Evolutionary conservation across 2,888 invertebrate species (phyloP).

Genomic region (Nemapogon koenigi): DNA sequence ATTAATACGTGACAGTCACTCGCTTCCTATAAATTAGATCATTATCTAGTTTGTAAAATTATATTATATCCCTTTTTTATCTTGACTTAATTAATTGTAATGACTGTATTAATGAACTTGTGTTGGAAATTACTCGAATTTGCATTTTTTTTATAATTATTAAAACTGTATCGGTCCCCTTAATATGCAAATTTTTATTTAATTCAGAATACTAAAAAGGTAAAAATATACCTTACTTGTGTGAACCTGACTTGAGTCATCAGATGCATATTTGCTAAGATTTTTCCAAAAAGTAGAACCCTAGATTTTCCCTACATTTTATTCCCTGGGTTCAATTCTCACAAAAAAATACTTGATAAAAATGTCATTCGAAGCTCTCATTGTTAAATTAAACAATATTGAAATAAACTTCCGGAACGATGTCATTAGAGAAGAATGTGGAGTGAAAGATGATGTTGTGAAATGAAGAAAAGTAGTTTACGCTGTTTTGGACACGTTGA

Average conservation of each 20-base stretch:
- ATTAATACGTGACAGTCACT: conserved; percentile 3
- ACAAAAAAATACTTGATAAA: too few species aligned
- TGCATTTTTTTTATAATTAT: background rate
- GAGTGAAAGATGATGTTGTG: too few species aligned
- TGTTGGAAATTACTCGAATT: background rate
- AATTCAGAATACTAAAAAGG: background rate
- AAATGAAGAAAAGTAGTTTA: too few species aligned
- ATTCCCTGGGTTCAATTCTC: too few species aligned
- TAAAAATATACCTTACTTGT: too few species aligned
- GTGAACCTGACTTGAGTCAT: too few species aligned
- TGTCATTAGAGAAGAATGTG: too few species aligned
- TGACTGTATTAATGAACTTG: background rate
- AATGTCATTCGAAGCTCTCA: background rate
- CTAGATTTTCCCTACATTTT: too few species aligned
- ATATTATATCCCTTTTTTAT: conserved; percentile 3
- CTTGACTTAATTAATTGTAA: conserved; percentile 1
- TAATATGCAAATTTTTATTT: background rate
- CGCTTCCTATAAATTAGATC: conserved; percentile 5
- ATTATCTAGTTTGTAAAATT: background rate
- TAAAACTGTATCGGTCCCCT: background rate
- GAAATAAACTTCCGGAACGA: too few species aligned
- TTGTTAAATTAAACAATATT: conserved; percentile 4
- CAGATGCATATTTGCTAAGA: too few species aligned
- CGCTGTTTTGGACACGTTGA: too few species aligned
- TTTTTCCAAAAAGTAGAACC: too few species aligned